Base-by-base conservation (phyloP, 2,113 vertebrate genomes). In the Chelonoidis abingdonii region DNA sequence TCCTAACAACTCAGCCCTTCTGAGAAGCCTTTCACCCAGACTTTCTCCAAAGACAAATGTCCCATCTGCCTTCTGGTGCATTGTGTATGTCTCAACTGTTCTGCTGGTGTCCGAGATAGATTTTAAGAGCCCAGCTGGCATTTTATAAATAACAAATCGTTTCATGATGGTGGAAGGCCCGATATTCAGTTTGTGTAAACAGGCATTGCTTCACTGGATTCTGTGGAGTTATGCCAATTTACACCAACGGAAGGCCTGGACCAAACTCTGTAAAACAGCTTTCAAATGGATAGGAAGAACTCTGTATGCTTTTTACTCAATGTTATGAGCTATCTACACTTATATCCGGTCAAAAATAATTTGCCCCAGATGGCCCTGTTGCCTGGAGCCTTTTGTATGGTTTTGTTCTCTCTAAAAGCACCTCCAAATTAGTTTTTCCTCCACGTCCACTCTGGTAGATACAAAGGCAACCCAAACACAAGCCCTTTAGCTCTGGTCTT, bases 331-430 rank as follows among this genome's bases (percentile, higher is more conserved):
- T 29, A 44, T 91, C 87, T 92, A 16, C 86, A 31, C 86, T 91
- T 85, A 41, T 96, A 75, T 1, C 88, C 86, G 65, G 87, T 50
- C 81, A 88, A 86, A 79, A 94, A 35, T 50, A 1, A 0, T 90
- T 97, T 92, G 82, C 81, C 82, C 96, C 90, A 92, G 84, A 49
- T 53, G 54, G 8, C 29, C 80, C 80, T 95, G 52, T 62, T 92
- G 91, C 53, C 94, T 96, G 85, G 95, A 97, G 87, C 56, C 62
- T 84, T 44, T 86, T 92, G 87, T 27, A 96, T 75, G 86, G 27
- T 92, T 96, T 96, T 92, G 54, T 78, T 95, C 91, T 93, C 89
- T 76, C 59, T 81, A 94, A 89, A 96, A 92, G 27, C 4, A 93
- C 75, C 79, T 89, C 80, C 47, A 93, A 83, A 93, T 87, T 53